A percentile compares a stretch with the other conserved stretches of the same genome.
phyloP scores from a whole-genome alignment of 1,140 invertebrate genomes.

The Oppia nitens region DNA sequence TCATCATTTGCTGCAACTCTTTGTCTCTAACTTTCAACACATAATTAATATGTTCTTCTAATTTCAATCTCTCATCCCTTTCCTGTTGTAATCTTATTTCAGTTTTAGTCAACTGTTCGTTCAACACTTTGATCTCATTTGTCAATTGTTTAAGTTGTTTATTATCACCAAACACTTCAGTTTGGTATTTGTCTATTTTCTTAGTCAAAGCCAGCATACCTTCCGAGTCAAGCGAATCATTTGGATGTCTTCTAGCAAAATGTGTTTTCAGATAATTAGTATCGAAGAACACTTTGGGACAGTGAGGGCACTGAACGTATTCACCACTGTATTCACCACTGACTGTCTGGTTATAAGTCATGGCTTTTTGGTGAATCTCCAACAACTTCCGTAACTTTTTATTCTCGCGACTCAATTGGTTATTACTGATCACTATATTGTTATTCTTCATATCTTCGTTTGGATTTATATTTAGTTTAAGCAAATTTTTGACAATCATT shows the following conservation, averaged over 20 bases:
- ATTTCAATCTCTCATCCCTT: neutral
- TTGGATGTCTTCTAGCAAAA: slow-evolving; percentile 6
- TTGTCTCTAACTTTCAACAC: neutral
- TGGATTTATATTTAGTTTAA: too few relatives aligned
- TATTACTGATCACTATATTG: neutral
- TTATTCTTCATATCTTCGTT: neutral
- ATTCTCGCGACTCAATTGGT: slow-evolving; percentile 10
- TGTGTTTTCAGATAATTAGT: slow-evolving; percentile 1
- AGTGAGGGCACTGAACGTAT: neutral
- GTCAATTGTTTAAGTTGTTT: neutral
- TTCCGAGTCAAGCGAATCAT: neutral
- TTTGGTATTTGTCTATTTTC: neutral
- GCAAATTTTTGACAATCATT: too few relatives aligned
- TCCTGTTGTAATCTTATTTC: slow-evolving; percentile 1
- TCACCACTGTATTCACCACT: neutral
- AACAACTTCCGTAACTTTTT: slow-evolving; percentile 7
- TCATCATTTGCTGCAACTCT: neutral
- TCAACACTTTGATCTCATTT: neutral
- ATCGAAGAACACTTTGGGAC: slow-evolving; percentile 8
- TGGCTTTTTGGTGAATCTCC: slow-evolving; percentile 7
- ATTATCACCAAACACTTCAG: neutral
- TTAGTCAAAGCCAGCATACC: neutral
- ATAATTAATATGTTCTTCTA: slow-evolving; percentile 5
- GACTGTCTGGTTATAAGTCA: neutral
- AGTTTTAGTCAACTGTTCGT: neutral